These are phyloP conservation scores for Nymphalis urticae DNA, from an alignment of 2,888 invertebrate genomes.

Conservation along the genomic window DNA sequence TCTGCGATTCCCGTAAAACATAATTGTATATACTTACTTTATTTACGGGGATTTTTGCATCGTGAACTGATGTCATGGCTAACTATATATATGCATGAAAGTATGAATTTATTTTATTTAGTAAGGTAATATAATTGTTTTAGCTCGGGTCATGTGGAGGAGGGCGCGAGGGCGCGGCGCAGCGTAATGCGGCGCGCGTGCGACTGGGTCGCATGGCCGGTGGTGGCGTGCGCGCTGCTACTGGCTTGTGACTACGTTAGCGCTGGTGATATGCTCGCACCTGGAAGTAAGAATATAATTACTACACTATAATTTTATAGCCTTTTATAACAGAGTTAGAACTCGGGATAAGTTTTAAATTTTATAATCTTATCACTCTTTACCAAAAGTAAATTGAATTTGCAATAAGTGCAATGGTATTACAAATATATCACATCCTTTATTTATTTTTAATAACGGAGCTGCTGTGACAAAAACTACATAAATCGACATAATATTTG, in stretches of 20 bases:
- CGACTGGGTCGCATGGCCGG: slow-evolving; percentile 57
- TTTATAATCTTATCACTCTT: neutral
- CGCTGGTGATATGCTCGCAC: slow-evolving; percentile 50
- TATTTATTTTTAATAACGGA: neutral
- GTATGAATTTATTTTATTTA: neutral
- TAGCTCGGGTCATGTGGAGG: slow-evolving; percentile 71
- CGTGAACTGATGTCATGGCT: too few relatives aligned
- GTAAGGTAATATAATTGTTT: neutral
- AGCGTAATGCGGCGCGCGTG: slow-evolving; percentile 67
- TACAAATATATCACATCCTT: neutral
- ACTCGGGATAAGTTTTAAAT: neutral
- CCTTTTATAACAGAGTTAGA: too few relatives aligned
- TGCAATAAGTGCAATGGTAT: neutral
- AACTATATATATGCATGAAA: neutral
- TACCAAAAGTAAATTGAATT: neutral
- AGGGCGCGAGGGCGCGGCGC: slow-evolving; percentile 55
- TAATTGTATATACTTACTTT: too few relatives aligned
- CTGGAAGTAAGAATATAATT: slow-evolving; percentile 55
- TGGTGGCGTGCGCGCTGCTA: slow-evolving; percentile 64
- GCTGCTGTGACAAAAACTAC: neutral
- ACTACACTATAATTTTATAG: too few relatives aligned
- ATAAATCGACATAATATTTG: neutral
- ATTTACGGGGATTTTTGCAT: too few relatives aligned
- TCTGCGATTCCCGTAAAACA: too few relatives aligned
- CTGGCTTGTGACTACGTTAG: slow-evolving; percentile 58